These are phyloP conservation scores for Festucalex cinctus DNA, from an alignment of 2,113 vertebrate species.

Conservation along the genomic window DNA sequence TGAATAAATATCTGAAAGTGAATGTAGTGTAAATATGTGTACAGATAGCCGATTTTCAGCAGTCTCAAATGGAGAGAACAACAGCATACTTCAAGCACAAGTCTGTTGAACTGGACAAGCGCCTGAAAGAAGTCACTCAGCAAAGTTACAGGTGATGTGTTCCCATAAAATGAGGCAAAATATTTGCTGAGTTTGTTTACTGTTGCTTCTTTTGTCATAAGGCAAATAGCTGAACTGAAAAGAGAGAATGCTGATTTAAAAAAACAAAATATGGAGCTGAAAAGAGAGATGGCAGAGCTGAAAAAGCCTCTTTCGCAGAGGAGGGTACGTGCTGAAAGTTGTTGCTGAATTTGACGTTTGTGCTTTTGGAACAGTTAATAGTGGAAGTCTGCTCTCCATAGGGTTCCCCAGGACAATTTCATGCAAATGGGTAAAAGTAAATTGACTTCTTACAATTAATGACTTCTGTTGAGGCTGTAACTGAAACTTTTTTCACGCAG, in stretches of 20 bases:
- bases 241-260: conserved; percentile 79
- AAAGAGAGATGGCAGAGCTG: conserved; percentile 76
- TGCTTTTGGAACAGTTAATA: no score
- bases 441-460: neutral
- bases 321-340: conserved; percentile 75
- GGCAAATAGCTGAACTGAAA: conserved; percentile 73
- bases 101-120: conserved; percentile 70
- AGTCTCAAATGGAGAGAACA: conserved; percentile 75
- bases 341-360: no score
- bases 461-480: neutral
- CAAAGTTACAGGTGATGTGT: conserved; percentile 61
- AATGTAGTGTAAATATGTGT: neutral
- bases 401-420: conserved; percentile 65
- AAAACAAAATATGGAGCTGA: conserved; percentile 70
- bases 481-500: conserved; percentile 34
- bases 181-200: neutral
- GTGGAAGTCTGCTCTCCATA: conserved; percentile 26
- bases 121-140: conserved; percentile 70
- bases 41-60: conserved; percentile 81
- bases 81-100: conserved; percentile 73
- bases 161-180: neutral
- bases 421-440: conserved; percentile 57
- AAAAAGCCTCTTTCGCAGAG: conserved; percentile 79
- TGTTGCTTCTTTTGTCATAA: conserved; percentile 29
- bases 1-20: neutral